Conservation (phyloP, 2,888 invertebrate species). For the Lasioglossum lativentre region DNA sequence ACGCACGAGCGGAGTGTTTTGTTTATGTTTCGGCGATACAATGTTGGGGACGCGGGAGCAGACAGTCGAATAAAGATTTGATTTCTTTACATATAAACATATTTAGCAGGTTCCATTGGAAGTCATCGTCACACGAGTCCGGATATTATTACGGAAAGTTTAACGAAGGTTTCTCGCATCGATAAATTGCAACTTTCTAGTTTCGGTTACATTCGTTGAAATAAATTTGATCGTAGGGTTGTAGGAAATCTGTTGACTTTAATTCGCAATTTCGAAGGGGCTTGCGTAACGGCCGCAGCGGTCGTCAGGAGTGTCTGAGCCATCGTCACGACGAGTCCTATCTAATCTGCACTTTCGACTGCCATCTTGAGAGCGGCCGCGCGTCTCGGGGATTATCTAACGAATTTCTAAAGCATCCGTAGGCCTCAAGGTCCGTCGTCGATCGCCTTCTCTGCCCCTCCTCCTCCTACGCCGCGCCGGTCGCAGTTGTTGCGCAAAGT, state of each 20-base stretch:
- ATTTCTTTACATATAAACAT: too few species aligned
- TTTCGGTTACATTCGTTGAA: too few species aligned
- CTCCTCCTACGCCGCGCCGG: conserved; percentile 14
- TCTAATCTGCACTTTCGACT: conserved; percentile 82
- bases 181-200: too few species aligned
- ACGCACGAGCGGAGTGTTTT: too few species aligned
- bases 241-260: background rate
- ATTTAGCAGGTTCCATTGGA: too few species aligned
- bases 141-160: too few species aligned
- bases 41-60: too few species aligned
- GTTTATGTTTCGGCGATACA: too few species aligned
- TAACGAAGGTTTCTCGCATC: too few species aligned
- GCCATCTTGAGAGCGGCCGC: conserved; percentile 80
- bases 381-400: conserved; percentile 69
- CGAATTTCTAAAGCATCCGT: conserved; percentile 71
- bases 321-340: conserved; percentile 75
- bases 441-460: conserved; percentile 37
- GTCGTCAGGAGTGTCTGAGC: conserved; percentile 59
- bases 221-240: background rate
- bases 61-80: too few species aligned
- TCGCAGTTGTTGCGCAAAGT: conserved; percentile 55
- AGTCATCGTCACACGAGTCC: too few species aligned
- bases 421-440: conserved; percentile 59
- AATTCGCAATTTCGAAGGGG: conserved; percentile 65
- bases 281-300: conserved; percentile 54